These are phyloP conservation scores for Etheostoma perlongum DNA, from an alignment of 2,797 vertebrate genomes.

Conservation along the genomic window DNA sequence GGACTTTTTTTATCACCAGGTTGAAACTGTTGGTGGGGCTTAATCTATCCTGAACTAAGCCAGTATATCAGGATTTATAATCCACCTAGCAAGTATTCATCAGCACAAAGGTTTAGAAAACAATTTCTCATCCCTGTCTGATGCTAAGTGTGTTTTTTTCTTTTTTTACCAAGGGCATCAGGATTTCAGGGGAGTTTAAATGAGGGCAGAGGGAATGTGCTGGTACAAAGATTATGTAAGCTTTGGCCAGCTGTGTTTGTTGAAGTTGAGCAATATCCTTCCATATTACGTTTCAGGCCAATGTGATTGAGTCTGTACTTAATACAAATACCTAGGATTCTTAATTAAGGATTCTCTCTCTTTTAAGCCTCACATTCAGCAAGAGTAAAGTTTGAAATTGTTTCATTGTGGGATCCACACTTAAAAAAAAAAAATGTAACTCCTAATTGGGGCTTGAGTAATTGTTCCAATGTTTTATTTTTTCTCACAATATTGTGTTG, in stretches of 20 bases:
- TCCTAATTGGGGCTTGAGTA: not conserved
- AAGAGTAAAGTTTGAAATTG: not conserved
- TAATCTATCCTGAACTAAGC: constrained; percentile 79
- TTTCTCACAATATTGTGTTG: constrained; percentile 58
- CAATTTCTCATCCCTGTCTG: constrained; percentile 56
- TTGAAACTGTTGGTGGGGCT: constrained; percentile 26
- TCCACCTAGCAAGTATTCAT: constrained; percentile 77
- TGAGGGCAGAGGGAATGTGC: constrained; percentile 44
- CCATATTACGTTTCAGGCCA: too few species aligned
- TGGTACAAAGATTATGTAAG: constrained; percentile 44
- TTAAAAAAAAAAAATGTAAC: not conserved
- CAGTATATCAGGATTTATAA: constrained; percentile 77
- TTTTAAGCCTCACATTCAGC: too few species aligned
- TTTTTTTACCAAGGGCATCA: constrained; percentile 43
- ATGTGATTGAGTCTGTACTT: too few species aligned
- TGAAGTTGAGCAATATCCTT: constrained; percentile 37
- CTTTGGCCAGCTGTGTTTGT: constrained; percentile 29
- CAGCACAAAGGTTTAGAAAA: constrained; percentile 74
- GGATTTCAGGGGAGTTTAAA: constrained; percentile 49
- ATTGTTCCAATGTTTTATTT: not conserved
- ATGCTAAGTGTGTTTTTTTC: constrained; percentile 24
- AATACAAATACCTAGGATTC: too few species aligned
- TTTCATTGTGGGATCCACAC: not conserved
- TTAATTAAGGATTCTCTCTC: too few species aligned
- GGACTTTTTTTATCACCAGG: constrained; percentile 48